These are phyloP conservation scores for Andrena trimmerana DNA, from an alignment of 2,888 invertebrate genomes.

Conservation along the genomic window DNA sequence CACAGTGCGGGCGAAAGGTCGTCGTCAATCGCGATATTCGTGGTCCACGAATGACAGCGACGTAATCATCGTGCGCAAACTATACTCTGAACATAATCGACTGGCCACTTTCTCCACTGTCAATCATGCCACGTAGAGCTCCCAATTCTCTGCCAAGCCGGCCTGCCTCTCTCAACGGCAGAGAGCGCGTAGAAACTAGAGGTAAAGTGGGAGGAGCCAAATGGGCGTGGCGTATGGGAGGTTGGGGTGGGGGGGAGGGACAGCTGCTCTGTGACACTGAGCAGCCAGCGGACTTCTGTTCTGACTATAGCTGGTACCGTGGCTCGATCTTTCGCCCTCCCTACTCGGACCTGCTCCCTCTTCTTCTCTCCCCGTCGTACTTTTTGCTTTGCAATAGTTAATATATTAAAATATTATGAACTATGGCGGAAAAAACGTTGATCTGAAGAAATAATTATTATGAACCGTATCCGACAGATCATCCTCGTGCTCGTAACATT, in stretches of 20 bases:
- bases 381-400: slow-evolving; percentile 60
- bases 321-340: slow-evolving; percentile 54
- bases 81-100: background rate
- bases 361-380: background rate
- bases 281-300: background rate
- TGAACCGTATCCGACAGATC: slow-evolving; percentile 58
- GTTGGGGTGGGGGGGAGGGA: background rate
- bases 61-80: background rate
- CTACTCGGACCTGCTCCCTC: slow-evolving; percentile 9
- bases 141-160: background rate
- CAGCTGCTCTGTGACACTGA: background rate
- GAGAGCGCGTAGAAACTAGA: background rate
- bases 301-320: slow-evolving; percentile 16
- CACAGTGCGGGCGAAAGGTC: slow-evolving; percentile 67
- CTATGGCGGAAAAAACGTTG: slow-evolving; percentile 72
- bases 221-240: background rate
- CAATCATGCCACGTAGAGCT: background rate
- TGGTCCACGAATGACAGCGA: background rate
- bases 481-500: slow-evolving; percentile 62
- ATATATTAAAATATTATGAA: slow-evolving; percentile 78
- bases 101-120: background rate
- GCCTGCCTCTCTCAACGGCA: background rate
- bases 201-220: background rate
- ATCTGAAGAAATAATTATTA: slow-evolving; percentile 67
- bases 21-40: slow-evolving; percentile 12